Evolutionary conservation across 2,113 vertebrate species (phyloP).

Genomic region (Triplophysa dalaica): DNA sequence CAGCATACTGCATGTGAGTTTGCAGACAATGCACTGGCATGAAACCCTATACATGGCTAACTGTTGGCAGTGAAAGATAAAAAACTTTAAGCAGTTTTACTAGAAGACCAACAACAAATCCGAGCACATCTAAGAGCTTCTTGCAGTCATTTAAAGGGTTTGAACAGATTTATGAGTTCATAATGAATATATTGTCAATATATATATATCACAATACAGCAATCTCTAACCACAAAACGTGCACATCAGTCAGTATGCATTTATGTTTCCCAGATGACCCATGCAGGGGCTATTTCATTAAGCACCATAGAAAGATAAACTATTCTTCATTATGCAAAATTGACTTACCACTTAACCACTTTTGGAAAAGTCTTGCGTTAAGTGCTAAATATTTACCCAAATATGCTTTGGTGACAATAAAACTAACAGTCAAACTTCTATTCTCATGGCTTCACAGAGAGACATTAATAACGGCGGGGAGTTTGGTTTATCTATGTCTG

Average conservation of each 20-base stretch:
- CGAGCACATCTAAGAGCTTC: neutral
- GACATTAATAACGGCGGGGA: slow-evolving; percentile 56
- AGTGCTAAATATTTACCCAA: neutral
- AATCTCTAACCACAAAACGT: slow-evolving; percentile 21
- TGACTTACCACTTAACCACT: neutral
- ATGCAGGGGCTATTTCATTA: slow-evolving; percentile 22
- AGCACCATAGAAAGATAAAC: neutral
- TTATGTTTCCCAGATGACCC: slow-evolving; percentile 30
- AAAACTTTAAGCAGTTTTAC: neutral
- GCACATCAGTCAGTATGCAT: slow-evolving; percentile 36
- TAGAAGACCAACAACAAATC: neutral
- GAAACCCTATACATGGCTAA: neutral
- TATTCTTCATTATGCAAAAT: slow-evolving; percentile 18
- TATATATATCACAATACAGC: slow-evolving; percentile 1
- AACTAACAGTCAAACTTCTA: slow-evolving; percentile 43
- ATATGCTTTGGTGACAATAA: neutral
- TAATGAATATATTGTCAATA: slow-evolving; percentile 17
- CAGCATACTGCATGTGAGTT: neutral
- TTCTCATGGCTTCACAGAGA: slow-evolving; percentile 53
- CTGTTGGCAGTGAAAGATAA: neutral
- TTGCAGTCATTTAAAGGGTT: neutral
- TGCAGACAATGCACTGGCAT: slow-evolving; percentile 2
- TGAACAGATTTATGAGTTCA: neutral
- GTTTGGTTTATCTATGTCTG: slow-evolving; percentile 55
- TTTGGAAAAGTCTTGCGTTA: neutral